These are phyloP conservation scores for Montipora capitata DNA, from an alignment of 92 coral and sea anemone species.

Conservation along the genomic window DNA sequence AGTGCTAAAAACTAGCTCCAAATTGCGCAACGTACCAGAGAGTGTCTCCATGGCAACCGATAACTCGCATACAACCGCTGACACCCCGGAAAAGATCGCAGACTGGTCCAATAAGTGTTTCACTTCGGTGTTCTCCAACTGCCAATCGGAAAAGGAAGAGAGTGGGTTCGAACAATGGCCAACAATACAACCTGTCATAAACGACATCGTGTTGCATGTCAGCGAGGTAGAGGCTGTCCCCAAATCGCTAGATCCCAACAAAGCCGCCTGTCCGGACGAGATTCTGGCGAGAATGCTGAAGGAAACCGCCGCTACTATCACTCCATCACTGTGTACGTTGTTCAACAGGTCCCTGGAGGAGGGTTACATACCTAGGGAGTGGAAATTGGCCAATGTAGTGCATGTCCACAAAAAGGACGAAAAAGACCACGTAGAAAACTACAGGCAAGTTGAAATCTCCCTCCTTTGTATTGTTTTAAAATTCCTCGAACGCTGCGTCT, in stretches of 20 bases:
- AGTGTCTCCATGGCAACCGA: slow-evolving; percentile 62
- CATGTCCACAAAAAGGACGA: slow-evolving; percentile 49
- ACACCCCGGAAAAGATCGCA: not conserved
- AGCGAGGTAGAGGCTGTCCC: no score
- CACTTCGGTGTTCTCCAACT: no score
- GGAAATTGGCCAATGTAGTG: slow-evolving; percentile 67
- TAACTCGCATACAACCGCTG: not conserved
- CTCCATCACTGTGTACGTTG: no score
- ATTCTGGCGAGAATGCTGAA: slow-evolving; percentile 39
- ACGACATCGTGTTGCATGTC: no score
- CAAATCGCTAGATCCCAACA: no score
- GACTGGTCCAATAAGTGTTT: no score
- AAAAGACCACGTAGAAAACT: slow-evolving; percentile 54
- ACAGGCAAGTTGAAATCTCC: slow-evolving; percentile 50
- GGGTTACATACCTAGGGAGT: slow-evolving; percentile 53
- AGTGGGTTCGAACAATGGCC: no score
- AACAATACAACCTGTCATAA: slow-evolving; percentile 41
- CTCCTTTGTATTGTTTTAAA: slow-evolving; percentile 63
- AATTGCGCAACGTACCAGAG: slow-evolving; percentile 63
- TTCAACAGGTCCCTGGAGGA: slow-evolving; percentile 31
- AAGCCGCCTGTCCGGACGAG: slow-evolving; percentile 39
- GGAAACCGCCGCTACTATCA: no score
- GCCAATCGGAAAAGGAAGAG: not conserved
- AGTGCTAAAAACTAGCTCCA: slow-evolving; percentile 66
- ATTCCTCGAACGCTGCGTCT: slow-evolving; percentile 67